phyloP scores from a whole-genome alignment of 2,797 vertebrate species.

The Amniataba percoides region DNA sequence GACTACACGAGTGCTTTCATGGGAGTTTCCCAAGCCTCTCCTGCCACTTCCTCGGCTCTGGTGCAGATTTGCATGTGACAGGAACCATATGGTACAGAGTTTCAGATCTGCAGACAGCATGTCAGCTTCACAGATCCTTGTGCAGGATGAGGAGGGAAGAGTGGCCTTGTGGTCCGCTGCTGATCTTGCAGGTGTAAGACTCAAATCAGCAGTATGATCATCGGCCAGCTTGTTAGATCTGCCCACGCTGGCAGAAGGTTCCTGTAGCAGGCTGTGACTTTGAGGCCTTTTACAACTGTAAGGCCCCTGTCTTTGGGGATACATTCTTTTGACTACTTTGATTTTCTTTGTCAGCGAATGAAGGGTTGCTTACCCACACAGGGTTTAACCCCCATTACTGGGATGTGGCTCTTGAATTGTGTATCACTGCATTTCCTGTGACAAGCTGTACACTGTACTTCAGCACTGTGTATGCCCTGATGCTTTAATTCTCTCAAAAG shows the following conservation, averaged over 20 bases:
- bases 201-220: background rate
- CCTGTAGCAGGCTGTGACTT: background rate
- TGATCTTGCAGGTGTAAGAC: background rate
- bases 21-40: background rate
- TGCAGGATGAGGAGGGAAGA: background rate
- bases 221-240: background rate
- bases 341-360: background rate
- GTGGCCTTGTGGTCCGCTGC: background rate
- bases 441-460: background rate
- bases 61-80: background rate
- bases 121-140: background rate
- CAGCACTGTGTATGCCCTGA: background rate
- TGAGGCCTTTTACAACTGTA: background rate
- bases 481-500: constrained; percentile 43
- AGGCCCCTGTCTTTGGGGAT: background rate
- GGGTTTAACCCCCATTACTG: background rate
- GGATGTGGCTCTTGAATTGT: background rate
- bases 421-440: background rate
- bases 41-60: background rate
- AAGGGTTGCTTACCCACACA: background rate
- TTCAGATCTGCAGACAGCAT: background rate
- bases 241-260: background rate
- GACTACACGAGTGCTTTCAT: background rate
- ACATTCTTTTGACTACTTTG: background rate
- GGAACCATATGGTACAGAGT: background rate